phyloP scores from a whole-genome alignment of 2,113 vertebrate genomes.

The Entosphenus tridentatus region DNA sequence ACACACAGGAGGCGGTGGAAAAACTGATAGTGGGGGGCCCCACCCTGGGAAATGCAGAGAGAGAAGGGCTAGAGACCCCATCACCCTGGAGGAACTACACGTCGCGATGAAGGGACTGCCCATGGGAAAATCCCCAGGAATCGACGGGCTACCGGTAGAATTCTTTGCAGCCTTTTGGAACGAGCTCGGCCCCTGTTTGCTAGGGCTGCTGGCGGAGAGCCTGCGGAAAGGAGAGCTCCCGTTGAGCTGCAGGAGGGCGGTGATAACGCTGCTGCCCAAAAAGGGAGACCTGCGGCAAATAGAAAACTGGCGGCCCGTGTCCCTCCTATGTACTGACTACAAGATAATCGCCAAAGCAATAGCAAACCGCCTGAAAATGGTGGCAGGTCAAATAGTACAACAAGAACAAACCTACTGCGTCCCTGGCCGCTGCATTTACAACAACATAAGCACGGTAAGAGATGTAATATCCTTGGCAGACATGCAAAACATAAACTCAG shows the following conservation, averaged over 20 bases:
- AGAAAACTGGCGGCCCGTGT: neutral
- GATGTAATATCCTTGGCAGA: neutral
- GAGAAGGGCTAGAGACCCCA: too few species aligned
- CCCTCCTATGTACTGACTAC: neutral
- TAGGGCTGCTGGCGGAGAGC: neutral
- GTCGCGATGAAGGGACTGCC: too few species aligned
- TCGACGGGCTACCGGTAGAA: neutral
- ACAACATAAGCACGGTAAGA: neutral
- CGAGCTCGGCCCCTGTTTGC: neutral
- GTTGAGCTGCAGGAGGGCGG: neutral
- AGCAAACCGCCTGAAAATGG: neutral
- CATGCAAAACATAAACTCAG: neutral
- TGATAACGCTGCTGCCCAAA: slow-evolving; percentile 5
- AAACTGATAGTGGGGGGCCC: too few species aligned
- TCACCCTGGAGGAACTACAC: too few species aligned
- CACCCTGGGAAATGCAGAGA: too few species aligned
- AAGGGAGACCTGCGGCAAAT: neutral
- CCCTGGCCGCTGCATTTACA: neutral
- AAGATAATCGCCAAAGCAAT: neutral
- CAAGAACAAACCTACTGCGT: neutral
- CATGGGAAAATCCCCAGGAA: too few species aligned
- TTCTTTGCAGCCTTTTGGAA: neutral
- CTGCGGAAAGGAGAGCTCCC: neutral
- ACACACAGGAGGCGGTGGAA: too few species aligned
- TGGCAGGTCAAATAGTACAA: neutral